Percentiles rank a stretch among this genome's conserved stretches.
Evolutionary conservation across 2,113 vertebrate species (phyloP).

Genomic region (Phainopepla nitens): DNA sequence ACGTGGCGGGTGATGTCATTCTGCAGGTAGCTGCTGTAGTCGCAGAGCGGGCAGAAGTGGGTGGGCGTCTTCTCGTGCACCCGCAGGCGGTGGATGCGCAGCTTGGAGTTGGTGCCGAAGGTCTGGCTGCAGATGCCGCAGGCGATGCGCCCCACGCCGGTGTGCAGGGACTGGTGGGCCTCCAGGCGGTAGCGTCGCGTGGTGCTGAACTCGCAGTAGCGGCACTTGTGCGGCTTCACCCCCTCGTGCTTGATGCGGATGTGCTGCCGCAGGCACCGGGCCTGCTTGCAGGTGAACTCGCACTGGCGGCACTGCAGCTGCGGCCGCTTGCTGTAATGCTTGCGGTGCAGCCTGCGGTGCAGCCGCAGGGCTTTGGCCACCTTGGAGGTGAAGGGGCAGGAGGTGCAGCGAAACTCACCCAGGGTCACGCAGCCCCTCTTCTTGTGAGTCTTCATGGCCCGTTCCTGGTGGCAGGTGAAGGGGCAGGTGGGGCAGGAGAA

Average conservation of each 20-base stretch:
- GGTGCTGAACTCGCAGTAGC: slow-evolving; percentile 88
- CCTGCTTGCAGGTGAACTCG: slow-evolving; percentile 85
- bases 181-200: slow-evolving; percentile 86
- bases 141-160: slow-evolving; percentile 84
- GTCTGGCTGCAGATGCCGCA: slow-evolving; percentile 83
- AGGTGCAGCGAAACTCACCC: slow-evolving; percentile 70
- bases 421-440: slow-evolving; percentile 78
- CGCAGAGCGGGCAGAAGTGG: slow-evolving; percentile 87
- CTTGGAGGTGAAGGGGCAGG: slow-evolving; percentile 79
- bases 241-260: slow-evolving; percentile 84
- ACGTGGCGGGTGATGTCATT: slow-evolving; percentile 88
- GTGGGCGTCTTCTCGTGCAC: slow-evolving; percentile 88
- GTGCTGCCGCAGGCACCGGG: slow-evolving; percentile 82
- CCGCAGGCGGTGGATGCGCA: slow-evolving; percentile 84
- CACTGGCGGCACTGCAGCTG: slow-evolving; percentile 73
- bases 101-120: slow-evolving; percentile 88
- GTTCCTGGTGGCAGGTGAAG: slow-evolving; percentile 83
- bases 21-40: slow-evolving; percentile 86
- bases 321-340: slow-evolving; percentile 38
- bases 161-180: slow-evolving; percentile 90
- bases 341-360: slow-evolving; percentile 72
- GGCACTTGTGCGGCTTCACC: slow-evolving; percentile 78
- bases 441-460: slow-evolving; percentile 78
- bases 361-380: slow-evolving; percentile 71
- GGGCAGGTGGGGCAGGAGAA: slow-evolving; percentile 81